Base-by-base conservation (phyloP, 2,113 vertebrate genomes). In the Parotia lawesii region DNA sequence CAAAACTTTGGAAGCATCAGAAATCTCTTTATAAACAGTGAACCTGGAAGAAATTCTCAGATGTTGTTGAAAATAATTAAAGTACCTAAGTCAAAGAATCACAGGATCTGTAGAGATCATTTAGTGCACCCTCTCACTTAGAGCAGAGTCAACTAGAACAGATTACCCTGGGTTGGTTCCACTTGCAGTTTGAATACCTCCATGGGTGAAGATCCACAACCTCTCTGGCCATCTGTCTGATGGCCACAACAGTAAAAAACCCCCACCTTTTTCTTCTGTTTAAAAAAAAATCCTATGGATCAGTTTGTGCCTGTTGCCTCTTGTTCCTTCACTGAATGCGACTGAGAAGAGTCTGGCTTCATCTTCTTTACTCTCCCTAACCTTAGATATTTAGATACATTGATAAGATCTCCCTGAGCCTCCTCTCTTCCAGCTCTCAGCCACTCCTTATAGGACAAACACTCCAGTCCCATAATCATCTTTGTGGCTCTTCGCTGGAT, bases 401-500 rank as follows among this genome's bases (percentile, higher is more conserved):
- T 25, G 82, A 48, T 50, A 93, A 85, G 3, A 90, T 70, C 23
- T 58, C 50, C 23, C 72, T 37, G 27, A 83, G 38, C 23, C 24
- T 85, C 56, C 71, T 61, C 20, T 65, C n/a, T 45, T 85, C 18
- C 37, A 33, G 50, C 45, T 90, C 62, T 80, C n/a, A 88, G 79
- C 54, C 67, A 73, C 72, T 66, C 83, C 85, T 89, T 15, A 15
- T 24, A 64, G 25, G 37, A 83, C 31, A 94, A 80, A 53, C 37
- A 24, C 16, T 93, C 23, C 42, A 54, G 35, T 70, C 23, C 25
- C 51, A 62, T 62, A 65, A 92, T 80, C 8, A 18, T 33, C 54
- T 89, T 82, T 50, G 45, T 66, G 38, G 37, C 11, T 90, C 7
- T 80, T 85, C 54, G 15, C 57, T 95, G 66, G 70, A 89, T 54